Conservation (phyloP, 2,797 vertebrate species). For the Premnoplex brunnescens region DNA sequence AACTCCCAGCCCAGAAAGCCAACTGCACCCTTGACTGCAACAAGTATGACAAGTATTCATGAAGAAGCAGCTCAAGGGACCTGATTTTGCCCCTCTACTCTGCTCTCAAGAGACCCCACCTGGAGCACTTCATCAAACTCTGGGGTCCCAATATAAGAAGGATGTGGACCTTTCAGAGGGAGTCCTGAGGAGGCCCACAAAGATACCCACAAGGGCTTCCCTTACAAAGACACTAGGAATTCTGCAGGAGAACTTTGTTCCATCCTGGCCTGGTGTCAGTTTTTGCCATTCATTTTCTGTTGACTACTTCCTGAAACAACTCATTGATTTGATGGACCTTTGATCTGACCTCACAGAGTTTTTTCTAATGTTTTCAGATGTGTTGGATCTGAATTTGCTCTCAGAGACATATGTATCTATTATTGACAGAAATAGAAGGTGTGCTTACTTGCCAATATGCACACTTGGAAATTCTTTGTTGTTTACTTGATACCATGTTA, state of each 20-base stretch:
- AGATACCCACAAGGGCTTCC: background rate
- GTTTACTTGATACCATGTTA: background rate
- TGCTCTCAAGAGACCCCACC: background rate
- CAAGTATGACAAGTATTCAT: background rate
- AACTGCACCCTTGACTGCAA: background rate
- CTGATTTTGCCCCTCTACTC: background rate
- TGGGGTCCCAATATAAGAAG: too few species aligned
- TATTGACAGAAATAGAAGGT: background rate
- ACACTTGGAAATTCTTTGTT: background rate
- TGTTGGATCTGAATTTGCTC: background rate
- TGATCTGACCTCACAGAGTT: background rate
- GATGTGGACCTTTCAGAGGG: too few species aligned
- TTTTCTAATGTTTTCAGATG: background rate
- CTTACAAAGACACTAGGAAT: background rate
- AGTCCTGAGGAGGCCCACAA: background rate
- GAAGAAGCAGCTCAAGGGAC: background rate
- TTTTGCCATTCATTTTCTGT: background rate
- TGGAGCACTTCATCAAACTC: background rate
- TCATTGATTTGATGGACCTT: background rate
- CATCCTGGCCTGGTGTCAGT: background rate
- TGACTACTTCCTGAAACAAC: background rate
- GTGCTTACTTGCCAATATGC: background rate
- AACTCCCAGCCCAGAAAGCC: background rate
- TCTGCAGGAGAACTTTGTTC: background rate
- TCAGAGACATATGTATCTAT: background rate